Conservation (phyloP, 2,113 vertebrate species). For the Ellobius talpinus region DNA sequence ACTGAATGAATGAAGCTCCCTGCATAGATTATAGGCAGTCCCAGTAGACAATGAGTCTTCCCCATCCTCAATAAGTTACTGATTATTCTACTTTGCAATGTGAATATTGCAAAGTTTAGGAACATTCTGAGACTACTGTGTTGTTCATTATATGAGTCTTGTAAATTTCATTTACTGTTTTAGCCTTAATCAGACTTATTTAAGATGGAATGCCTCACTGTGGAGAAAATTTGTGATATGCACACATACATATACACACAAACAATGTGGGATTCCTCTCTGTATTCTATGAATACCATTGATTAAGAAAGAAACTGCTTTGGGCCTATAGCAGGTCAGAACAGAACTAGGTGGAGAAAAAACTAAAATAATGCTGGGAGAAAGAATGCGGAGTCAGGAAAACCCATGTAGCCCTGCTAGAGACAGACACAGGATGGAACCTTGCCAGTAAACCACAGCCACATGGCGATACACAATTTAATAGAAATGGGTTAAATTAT, state of each 20-base stretch:
- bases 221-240: not conserved
- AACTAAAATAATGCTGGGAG: no score
- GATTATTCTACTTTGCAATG: not conserved
- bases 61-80: not conserved
- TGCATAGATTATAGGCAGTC: not conserved
- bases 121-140: not conserved
- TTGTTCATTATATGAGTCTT: not conserved
- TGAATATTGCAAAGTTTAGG: not conserved
- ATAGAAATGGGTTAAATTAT: no score
- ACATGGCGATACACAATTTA: no score
- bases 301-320: no score
- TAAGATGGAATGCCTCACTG: not conserved
- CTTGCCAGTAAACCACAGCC: no score
- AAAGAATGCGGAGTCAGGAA: no score
- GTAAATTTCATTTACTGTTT: not conserved
- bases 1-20: not conserved
- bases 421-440: no score
- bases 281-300: no score
- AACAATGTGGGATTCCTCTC: no score
- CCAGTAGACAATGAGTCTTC: not conserved
- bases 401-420: no score
- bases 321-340: no score
- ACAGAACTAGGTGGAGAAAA: no score
- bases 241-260: not conserved
- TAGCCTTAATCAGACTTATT: not conserved